A percentile compares a stretch with the other conserved stretches of the same genome.
Conservation (phyloP, 2,797 vertebrate species). For the Molossus molossus region DNA sequence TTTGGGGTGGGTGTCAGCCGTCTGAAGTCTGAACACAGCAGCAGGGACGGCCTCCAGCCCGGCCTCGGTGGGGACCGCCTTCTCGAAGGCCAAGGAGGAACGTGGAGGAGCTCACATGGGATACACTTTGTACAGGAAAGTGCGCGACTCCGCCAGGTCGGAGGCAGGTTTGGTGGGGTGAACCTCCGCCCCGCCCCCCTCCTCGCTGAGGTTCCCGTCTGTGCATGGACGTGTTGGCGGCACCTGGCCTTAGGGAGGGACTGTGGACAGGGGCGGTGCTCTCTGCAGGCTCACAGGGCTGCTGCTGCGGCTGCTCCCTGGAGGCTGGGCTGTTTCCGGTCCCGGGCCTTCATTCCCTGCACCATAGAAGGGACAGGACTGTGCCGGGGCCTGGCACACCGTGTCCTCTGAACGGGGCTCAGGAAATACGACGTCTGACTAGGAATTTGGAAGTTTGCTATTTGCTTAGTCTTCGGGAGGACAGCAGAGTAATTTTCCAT, state of each 20-base stretch:
- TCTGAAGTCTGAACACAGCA: not conserved
- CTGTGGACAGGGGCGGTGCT: not conserved
- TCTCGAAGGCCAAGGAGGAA: not conserved
- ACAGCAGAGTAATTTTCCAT: not conserved
- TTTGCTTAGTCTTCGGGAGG: not conserved
- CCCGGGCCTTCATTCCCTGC: not conserved
- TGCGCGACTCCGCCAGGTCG: not conserved
- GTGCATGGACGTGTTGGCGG: too few species aligned
- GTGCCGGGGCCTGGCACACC: too few species aligned
- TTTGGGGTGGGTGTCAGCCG: not conserved
- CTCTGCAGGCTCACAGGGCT: not conserved
- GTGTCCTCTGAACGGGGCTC: not conserved
- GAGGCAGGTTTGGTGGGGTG: not conserved
- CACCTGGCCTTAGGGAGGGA: too few species aligned
- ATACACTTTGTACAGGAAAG: not conserved
- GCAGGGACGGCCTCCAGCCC: not conserved
- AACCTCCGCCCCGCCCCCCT: fast-evolving
- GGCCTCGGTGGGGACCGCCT: not conserved
- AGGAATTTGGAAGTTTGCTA: not conserved
- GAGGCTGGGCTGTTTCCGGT: not conserved
- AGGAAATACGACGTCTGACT: not conserved
- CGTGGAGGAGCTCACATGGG: not conserved
- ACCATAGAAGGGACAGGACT: too few species aligned
- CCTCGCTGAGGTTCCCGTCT: not conserved
- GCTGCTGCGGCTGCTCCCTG: not conserved